These are phyloP conservation scores for Tanypteryx hageni DNA, from an alignment of 2,888 invertebrate species.

Conservation along the genomic window DNA sequence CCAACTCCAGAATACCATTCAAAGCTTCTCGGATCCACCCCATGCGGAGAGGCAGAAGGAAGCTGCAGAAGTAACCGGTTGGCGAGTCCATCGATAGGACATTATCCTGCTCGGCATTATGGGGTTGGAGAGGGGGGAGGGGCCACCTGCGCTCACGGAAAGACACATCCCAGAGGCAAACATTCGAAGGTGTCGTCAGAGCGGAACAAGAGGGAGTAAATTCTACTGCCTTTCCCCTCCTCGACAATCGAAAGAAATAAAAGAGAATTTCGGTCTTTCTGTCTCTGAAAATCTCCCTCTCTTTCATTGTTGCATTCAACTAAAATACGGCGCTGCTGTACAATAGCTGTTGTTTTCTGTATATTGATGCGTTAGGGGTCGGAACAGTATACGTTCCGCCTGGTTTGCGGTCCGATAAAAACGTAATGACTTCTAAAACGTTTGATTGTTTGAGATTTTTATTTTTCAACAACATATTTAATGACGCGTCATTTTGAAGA, in stretches of 20 bases:
- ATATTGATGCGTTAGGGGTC: background rate
- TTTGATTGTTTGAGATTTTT: too few species aligned
- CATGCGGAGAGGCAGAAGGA: background rate
- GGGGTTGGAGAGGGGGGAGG: background rate
- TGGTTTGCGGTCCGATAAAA: background rate
- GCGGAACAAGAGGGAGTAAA: background rate
- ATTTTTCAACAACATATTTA: too few species aligned
- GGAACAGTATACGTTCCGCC: slow-evolving; percentile 7
- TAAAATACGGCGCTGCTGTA: background rate
- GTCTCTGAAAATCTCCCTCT: background rate
- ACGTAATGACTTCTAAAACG: background rate
- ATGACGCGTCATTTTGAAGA: too few species aligned
- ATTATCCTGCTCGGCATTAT: slow-evolving; percentile 35
- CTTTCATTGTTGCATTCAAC: background rate
- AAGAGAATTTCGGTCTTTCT: background rate
- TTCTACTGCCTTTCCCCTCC: background rate
- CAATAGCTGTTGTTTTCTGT: background rate
- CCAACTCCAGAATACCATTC: background rate
- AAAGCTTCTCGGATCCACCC: background rate
- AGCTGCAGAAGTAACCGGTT: slow-evolving; percentile 23
- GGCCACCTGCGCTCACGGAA: slow-evolving; percentile 36
- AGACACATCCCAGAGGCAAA: background rate
- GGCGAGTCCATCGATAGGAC: slow-evolving; percentile 35
- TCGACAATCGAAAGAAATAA: background rate
- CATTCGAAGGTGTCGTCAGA: slow-evolving; percentile 8